Conservation (phyloP, 2,888 invertebrate genomes). For the Copidosoma aretas region DNA sequence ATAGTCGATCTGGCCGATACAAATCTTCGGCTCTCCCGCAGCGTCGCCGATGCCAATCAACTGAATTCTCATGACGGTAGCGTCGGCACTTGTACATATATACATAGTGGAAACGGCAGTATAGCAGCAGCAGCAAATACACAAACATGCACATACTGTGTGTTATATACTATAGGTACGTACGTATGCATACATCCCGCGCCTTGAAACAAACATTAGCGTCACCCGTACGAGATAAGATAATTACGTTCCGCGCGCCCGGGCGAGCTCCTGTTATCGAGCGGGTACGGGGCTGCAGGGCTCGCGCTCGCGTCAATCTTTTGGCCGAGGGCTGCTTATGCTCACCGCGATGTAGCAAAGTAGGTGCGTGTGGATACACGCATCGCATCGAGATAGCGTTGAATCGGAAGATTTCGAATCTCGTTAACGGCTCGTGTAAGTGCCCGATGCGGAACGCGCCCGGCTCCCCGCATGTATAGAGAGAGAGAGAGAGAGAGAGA, state of each 20-base stretch:
- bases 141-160: too few relatives aligned
- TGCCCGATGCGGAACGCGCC: background rate
- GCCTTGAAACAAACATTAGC: slow-evolving; percentile 37
- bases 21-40: slow-evolving; percentile 30
- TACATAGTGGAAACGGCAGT: too few relatives aligned
- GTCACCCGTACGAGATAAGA: slow-evolving; percentile 38
- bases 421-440: slow-evolving; percentile 5
- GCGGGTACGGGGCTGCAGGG: too few relatives aligned
- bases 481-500: too few relatives aligned
- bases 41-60: slow-evolving; percentile 39
- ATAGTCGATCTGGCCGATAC: slow-evolving; percentile 11
- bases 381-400: slow-evolving; percentile 20
- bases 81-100: background rate
- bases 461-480: background rate
- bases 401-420: slow-evolving; percentile 27
- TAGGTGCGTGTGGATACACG: background rate
- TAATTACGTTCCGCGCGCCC: slow-evolving; percentile 33
- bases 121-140: too few relatives aligned
- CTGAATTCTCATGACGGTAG: slow-evolving; percentile 30
- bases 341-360: background rate
- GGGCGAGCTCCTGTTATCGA: slow-evolving; percentile 2
- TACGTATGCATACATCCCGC: background rate
- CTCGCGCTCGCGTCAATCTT: slow-evolving; percentile 19
- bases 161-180: too few relatives aligned
- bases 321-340: background rate